phyloP scores from a whole-genome alignment of 1,140 invertebrate species.

The Megalonaias nervosa region DNA sequence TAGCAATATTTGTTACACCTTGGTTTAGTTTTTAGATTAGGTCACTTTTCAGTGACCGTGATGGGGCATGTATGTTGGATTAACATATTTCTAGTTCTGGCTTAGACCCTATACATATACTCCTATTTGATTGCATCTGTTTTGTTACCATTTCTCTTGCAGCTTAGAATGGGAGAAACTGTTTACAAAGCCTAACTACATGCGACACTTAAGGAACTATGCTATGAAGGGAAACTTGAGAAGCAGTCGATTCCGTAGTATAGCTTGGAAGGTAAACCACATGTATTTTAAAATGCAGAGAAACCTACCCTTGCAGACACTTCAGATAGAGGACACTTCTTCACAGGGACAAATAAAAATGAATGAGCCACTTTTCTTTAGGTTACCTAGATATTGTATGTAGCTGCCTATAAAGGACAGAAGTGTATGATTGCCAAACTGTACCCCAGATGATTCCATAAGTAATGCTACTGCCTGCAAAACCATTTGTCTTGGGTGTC shows the following conservation, averaged over 20 bases:
- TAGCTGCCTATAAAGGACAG: neutral
- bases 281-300: no score
- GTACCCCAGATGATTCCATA: neutral
- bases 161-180: conserved; percentile 69
- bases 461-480: no score
- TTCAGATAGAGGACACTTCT: neutral
- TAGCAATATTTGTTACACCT: neutral
- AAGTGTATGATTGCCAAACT: neutral
- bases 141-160: conserved; percentile 23
- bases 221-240: conserved; percentile 63
- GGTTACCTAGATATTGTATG: neutral
- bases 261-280: conserved; percentile 67
- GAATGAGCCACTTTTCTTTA: conserved; percentile 2
- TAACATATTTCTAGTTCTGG: no score
- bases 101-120: no score
- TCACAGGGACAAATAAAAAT: neutral
- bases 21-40: neutral
- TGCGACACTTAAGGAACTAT: conserved; percentile 52
- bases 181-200: conserved; percentile 59
- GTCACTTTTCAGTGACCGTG: no score
- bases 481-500: no score
- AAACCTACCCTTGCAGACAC: neutral
- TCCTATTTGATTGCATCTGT: no score
- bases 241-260: conserved; percentile 67
- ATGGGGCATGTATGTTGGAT: no score